Evolutionary conservation across 2,113 vertebrate genomes (phyloP).

Genomic region (Glaucidium brasilianum): DNA sequence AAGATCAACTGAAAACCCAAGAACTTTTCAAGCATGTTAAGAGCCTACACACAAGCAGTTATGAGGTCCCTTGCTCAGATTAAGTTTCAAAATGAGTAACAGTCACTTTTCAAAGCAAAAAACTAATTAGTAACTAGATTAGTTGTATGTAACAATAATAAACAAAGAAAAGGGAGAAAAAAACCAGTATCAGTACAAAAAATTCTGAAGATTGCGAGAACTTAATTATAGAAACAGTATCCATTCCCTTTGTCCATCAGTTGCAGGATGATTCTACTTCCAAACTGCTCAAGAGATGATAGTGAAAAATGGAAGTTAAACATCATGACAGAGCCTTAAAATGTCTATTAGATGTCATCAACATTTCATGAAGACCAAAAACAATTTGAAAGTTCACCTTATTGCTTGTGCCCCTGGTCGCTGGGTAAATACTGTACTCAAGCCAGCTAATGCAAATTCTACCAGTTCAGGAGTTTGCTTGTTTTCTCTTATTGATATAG

Average conservation of each 20-base stretch:
- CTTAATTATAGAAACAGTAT: background rate
- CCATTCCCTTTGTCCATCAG: background rate
- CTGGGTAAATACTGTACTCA: slow-evolving; percentile 85
- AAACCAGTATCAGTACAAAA: background rate
- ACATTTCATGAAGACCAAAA: background rate
- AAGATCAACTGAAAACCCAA: background rate
- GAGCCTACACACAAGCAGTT: background rate
- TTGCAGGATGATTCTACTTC: background rate
- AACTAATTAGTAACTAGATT: background rate
- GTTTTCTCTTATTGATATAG: slow-evolving; percentile 84
- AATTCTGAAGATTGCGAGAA: background rate
- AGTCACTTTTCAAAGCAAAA: background rate
- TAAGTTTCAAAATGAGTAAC: background rate
- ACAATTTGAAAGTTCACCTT: slow-evolving; percentile 74
- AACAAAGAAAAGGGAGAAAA: background rate
- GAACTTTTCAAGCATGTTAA: background rate
- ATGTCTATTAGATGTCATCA: background rate
- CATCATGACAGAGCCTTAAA: background rate
- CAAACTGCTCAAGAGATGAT: background rate
- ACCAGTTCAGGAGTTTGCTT: slow-evolving; percentile 83
- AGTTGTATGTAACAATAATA: background rate
- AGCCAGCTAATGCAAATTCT: slow-evolving; percentile 83
- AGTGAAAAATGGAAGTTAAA: background rate
- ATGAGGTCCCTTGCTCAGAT: rapidly evolving
- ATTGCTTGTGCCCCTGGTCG: slow-evolving; percentile 93